phyloP scores from a whole-genome alignment of 2,113 vertebrate genomes.

The Grantiella picta region DNA sequence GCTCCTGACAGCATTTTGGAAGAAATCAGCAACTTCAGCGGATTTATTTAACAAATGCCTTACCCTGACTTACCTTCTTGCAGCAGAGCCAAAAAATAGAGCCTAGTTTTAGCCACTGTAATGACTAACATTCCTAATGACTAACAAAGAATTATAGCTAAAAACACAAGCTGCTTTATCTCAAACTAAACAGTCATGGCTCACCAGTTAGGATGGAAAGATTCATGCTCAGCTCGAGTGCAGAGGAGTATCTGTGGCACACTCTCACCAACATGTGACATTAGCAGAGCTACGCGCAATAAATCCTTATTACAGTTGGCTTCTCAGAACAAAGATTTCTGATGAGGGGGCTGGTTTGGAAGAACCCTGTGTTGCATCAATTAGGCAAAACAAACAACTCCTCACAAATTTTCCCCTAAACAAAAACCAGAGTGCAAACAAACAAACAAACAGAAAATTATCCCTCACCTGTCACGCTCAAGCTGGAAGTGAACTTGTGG shows the following conservation, averaged over 20 bases:
- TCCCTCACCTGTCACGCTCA: neutral
- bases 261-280: neutral
- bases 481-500: neutral
- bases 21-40: constrained; percentile 3
- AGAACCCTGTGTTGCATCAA: constrained; percentile 5
- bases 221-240: neutral
- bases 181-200: constrained; percentile 13
- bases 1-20: neutral
- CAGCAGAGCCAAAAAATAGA: neutral
- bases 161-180: constrained; percentile 41
- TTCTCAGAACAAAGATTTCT: constrained; percentile 22
- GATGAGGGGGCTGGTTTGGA: constrained; percentile 31
- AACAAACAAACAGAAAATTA: neutral
- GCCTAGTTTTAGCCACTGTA: neutral
- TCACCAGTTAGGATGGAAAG: constrained; percentile 1
- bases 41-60: neutral
- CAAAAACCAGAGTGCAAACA: neutral
- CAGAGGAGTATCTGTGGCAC: constrained; percentile 43
- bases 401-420: neutral
- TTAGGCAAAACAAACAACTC: constrained; percentile 37
- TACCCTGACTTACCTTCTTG: neutral
- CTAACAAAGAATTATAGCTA: constrained; percentile 9
- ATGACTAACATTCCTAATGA: constrained; percentile 11
- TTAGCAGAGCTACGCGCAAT: neutral
- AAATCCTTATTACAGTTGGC: constrained; percentile 4